Evolutionary conservation across 2,888 invertebrate genomes (phyloP).

Genomic region (Orthosia gracilis): DNA sequence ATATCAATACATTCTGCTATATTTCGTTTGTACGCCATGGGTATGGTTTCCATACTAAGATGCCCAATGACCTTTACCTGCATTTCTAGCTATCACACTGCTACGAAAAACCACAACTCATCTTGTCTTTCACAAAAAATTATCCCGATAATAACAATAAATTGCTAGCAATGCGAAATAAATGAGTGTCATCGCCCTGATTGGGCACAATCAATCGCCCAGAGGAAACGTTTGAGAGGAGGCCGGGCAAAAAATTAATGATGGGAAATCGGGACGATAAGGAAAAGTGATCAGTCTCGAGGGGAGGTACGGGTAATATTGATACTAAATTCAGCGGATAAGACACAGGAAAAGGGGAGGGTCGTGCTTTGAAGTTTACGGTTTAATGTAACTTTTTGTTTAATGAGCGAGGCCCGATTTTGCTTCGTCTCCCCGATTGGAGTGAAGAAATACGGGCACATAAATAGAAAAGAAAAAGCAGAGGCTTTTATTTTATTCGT

Average conservation of each 20-base stretch:
- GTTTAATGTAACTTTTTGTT: constrained; percentile 58
- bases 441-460: constrained; percentile 31
- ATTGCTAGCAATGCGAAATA: constrained; percentile 72
- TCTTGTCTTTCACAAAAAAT: constrained; percentile 37
- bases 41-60: no score
- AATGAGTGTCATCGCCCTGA: constrained; percentile 78
- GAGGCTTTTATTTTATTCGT: no score
- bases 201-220: constrained; percentile 82
- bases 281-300: constrained; percentile 72
- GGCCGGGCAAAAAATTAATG: constrained; percentile 83
- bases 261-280: constrained; percentile 80
- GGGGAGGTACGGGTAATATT: constrained; percentile 75
- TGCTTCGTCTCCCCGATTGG: constrained; percentile 20
- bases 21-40: no score
- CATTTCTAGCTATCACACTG: no score
- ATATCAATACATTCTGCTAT: no score
- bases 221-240: constrained; percentile 72
- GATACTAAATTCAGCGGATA: constrained; percentile 75
- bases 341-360: constrained; percentile 65
- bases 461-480: constrained; percentile 10
- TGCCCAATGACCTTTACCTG: no score
- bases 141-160: constrained; percentile 68
- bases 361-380: constrained; percentile 50
- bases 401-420: constrained; percentile 54
- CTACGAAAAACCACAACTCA: background rate